A percentile compares a stretch with the other conserved stretches of the same genome.
Evolutionary conservation across 2,113 vertebrate genomes (phyloP).

Genomic region (Perognathus longimembris): DNA sequence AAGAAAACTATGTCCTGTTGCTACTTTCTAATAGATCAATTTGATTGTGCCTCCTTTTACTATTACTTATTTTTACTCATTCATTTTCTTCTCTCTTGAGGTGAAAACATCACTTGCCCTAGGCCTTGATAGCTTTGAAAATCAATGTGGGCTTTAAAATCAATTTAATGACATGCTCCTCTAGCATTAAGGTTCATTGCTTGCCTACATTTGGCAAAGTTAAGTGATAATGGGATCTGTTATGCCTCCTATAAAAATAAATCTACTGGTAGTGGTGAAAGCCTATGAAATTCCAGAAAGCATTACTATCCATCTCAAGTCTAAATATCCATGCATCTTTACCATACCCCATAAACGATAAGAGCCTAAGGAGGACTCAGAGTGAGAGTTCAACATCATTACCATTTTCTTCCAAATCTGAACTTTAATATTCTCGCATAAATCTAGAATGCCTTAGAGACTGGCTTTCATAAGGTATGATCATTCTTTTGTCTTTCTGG

Average conservation of each 20-base stretch:
- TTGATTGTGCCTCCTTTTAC: not conserved
- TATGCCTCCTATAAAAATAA: constrained; percentile 58
- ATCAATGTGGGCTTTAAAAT: constrained; percentile 62
- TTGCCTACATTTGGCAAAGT: constrained; percentile 35
- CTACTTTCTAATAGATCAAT: not conserved
- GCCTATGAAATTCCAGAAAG: not conserved
- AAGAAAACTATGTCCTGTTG: not conserved
- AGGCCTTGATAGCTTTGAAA: constrained; percentile 44
- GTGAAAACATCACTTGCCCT: constrained; percentile 36
- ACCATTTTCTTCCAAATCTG: constrained; percentile 11
- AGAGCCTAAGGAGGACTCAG: not conserved
- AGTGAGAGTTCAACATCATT: not conserved
- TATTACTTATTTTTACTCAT: constrained; percentile 34
- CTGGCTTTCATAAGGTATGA: not conserved
- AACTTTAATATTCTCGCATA: too few species aligned
- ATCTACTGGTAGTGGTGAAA: not conserved
- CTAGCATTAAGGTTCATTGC: constrained; percentile 16
- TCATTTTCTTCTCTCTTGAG: not conserved
- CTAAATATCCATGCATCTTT: not conserved
- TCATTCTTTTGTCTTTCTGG: constrained; percentile 21
- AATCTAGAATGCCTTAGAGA: not conserved
- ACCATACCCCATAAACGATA: not conserved
- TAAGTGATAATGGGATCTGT: constrained; percentile 51
- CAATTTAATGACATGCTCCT: constrained; percentile 46
- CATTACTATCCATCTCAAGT: not conserved